A percentile compares a stretch with the other conserved stretches of the same genome.
These are phyloP conservation scores for Campoplex capitator DNA, from an alignment of 2,888 invertebrate species.

Conservation along the genomic window DNA sequence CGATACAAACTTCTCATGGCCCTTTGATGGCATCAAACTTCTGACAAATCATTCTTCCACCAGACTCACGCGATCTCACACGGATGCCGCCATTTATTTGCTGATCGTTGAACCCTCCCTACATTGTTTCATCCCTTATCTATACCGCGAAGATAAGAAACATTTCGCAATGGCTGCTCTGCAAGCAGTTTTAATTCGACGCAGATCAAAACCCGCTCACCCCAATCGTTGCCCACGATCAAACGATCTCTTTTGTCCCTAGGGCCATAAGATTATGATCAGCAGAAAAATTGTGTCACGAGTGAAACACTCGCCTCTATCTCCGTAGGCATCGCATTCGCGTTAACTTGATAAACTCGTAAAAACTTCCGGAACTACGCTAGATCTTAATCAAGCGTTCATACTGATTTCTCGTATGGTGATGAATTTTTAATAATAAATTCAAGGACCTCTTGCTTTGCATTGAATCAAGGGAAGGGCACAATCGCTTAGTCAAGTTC, in stretches of 20 bases:
- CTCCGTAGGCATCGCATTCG: not conserved
- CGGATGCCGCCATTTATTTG: not conserved
- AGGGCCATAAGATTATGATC: constrained; percentile 1
- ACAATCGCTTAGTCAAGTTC: constrained; percentile 16
- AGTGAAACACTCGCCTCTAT: not conserved
- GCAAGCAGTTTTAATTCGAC: not conserved
- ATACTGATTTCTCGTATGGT: not conserved
- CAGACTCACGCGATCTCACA: constrained; percentile 13
- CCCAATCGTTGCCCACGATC: not conserved
- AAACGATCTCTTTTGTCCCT: constrained; percentile 3
- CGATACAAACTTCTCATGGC: constrained; percentile 23
- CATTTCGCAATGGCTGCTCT: not conserved
- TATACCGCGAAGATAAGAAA: not conserved
- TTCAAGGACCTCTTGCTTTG: not conserved
- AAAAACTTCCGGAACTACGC: not conserved
- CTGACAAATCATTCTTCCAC: not conserved
- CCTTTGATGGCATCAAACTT: constrained; percentile 21
- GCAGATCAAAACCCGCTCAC: not conserved
- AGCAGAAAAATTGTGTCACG: constrained; percentile 9
- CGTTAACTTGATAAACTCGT: not conserved
- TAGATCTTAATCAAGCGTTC: not conserved
- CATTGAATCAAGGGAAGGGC: constrained; percentile 9
- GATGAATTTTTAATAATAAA: not conserved
- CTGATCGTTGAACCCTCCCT: constrained; percentile 40
- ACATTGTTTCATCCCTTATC: not conserved